Evolutionary conservation across 2,113 vertebrate genomes (phyloP).

Genomic region (Melanocharis versteri): DNA sequence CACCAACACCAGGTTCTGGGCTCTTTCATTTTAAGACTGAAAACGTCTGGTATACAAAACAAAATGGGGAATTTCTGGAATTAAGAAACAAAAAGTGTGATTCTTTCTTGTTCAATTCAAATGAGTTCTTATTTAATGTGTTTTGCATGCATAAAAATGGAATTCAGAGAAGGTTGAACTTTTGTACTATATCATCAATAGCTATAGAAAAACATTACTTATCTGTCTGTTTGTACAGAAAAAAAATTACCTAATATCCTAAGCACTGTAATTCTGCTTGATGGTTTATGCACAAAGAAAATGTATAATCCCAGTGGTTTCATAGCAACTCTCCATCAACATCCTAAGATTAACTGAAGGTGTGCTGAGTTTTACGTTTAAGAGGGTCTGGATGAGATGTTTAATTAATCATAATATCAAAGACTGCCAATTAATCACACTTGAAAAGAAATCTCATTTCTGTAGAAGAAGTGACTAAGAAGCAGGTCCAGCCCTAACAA

Average conservation of each 20-base stretch:
- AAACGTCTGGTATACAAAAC: neutral
- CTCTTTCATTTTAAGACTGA: neutral
- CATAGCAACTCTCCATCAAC: neutral
- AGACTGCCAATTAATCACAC: neutral
- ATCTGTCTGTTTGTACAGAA: neutral
- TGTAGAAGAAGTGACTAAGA: neutral
- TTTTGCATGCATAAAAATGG: neutral
- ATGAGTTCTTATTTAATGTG: neutral
- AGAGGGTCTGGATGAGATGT: neutral
- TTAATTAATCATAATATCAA: neutral
- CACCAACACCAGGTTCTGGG: neutral
- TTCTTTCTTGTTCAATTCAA: neutral
- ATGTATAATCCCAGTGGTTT: neutral
- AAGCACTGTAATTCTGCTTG: neutral
- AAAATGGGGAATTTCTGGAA: neutral
- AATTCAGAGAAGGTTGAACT: neutral
- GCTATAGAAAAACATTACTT: neutral
- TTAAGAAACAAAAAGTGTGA: neutral
- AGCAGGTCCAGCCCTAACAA: neutral
- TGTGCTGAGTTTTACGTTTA: neutral
- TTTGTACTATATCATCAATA: neutral
- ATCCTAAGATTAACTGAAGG: neutral
- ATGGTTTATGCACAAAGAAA: neutral
- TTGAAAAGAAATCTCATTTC: neutral
- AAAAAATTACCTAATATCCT: neutral